Base-by-base conservation (phyloP, 2,113 vertebrate species). In the Larimichthys crocea region DNA sequence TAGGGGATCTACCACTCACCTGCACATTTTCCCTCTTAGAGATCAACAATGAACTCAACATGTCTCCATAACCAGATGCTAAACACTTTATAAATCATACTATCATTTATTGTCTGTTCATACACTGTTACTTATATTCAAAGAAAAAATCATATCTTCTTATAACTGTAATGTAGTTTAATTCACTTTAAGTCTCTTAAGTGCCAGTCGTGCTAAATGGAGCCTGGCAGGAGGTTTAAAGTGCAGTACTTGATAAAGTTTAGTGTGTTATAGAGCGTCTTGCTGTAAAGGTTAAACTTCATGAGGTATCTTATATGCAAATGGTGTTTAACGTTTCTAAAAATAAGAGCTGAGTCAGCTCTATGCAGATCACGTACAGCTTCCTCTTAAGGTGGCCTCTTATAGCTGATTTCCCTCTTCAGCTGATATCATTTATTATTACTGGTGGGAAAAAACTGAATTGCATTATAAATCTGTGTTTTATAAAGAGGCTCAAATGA, bases 311-410 rank as follows among this genome's bases (percentile, higher is more conserved):
- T 8, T 60, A 19, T 50, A 76, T 76, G 64, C 55, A 42, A 69
- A 78, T 61, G 17, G 50, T 52, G 26, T 42, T 55, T 56, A 68
- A 64, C 22, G 56, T 61, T 77, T 76, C 62, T 81, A 77, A 67
- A 76, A 63, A 76, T 11, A 79, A 74, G 49, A 16, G 55, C 67
- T 52, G 62, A 77, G 42, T 86, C 79, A 81, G 79, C 62, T 56
- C 3, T 62, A 57, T 67, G 74, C 62, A 76, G 61, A 71, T 76
- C 8, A 59, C 57, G 14, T 42, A 60, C 60, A 67, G 60, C 62
- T 56, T 72, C 66, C n/a, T 60, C 52, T 65, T 64, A 46, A 74
- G 24, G 31, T n/a, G 7, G 42, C 2, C 11, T 42, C 19, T 50
- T 63, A n/a, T 40, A 60, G 67, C 31, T 40, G 35, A 35, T 35